Percentiles rank a stretch among this genome's conserved stretches.
These are phyloP conservation scores for Mus musculus DNA, from an alignment of 2,113 vertebrate species.

Conservation along the genomic window GRCm39 chr17:47544501-47545000, in stretches of 20 bases:
- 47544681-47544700: constrained; percentile 11
- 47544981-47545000: not conserved
- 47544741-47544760: no score
- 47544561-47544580: constrained; percentile 65
- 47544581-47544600: constrained; percentile 55
- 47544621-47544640: constrained; percentile 37
- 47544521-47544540: constrained; percentile 53
- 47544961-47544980: not conserved
- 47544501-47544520: constrained; percentile 54
- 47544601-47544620: constrained; percentile 24
- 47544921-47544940: not conserved
- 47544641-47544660: constrained; percentile 41
- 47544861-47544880: not conserved
- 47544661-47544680: not conserved
- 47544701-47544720: not conserved
- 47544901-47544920: not conserved
- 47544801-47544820: not conserved
- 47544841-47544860: not conserved
- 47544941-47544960: not conserved
- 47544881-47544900: not conserved
- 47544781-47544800: not conserved
- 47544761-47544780: not conserved
- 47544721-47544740: not conserved
- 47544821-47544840: not conserved
- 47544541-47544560: constrained; percentile 55